phyloP scores from a whole-genome alignment of 2,113 vertebrate species.

The Neolamprologus brichardi region DNA sequence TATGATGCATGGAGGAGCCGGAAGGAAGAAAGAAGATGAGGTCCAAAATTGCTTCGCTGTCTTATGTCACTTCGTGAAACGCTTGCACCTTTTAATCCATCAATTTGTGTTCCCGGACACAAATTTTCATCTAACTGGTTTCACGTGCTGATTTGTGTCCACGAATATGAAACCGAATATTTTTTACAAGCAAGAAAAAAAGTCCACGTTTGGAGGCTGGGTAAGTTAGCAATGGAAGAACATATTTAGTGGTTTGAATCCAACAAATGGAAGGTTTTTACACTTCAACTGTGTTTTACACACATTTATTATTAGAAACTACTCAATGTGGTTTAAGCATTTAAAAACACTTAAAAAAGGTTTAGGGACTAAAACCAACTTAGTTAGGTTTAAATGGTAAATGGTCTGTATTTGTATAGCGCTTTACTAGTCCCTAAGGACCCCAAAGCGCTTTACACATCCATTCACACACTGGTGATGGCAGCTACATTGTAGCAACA shows the following conservation, averaged over 20 bases:
- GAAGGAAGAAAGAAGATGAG: not conserved
- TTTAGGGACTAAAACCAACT: not conserved
- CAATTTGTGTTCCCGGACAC: not conserved
- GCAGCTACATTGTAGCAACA: too few species aligned
- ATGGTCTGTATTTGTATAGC: rapidly evolving
- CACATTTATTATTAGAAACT: not conserved
- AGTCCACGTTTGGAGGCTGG: not conserved
- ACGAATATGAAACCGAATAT: not conserved
- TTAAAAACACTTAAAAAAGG: not conserved
- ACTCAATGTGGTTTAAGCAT: not conserved
- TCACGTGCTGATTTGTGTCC: not conserved
- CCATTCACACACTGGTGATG: too few species aligned
- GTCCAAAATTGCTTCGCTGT: not conserved
- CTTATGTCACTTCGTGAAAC: not conserved
- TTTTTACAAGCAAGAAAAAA: not conserved
- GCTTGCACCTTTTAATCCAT: not conserved
- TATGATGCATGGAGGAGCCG: not conserved
- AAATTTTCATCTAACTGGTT: not conserved
- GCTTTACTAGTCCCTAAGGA: too few species aligned
- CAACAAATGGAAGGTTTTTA: not conserved
- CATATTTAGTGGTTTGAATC: not conserved
- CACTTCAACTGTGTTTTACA: not conserved
- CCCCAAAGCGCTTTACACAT: too few species aligned
- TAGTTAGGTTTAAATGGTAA: not conserved
- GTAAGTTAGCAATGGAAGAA: not conserved